Conservation (phyloP, 2,888 invertebrate species). For the Spilarctia lutea region DNA sequence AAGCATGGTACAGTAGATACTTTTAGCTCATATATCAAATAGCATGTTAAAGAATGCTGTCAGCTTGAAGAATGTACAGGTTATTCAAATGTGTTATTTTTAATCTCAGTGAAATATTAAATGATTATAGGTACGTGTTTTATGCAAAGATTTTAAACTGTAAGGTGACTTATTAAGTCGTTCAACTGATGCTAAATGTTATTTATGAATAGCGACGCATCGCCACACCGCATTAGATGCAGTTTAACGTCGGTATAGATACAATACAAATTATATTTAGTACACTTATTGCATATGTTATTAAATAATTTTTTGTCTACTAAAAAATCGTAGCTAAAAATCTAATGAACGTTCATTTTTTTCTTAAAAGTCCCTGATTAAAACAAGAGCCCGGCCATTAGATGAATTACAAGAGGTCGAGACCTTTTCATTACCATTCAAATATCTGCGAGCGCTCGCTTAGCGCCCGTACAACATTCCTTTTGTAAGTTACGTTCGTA, state of each 20-base stretch:
- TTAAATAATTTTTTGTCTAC: no score
- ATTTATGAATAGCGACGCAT: no score
- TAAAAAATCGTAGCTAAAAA: neutral
- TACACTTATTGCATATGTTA: no score
- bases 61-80: neutral
- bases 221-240: no score
- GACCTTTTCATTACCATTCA: slow-evolving; percentile 15
- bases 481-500: slow-evolving; percentile 14
- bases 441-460: neutral
- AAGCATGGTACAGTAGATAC: neutral
- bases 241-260: no score
- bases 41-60: neutral
- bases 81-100: no score
- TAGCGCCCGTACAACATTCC: neutral
- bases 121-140: no score
- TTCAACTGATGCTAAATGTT: no score
- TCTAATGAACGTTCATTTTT: slow-evolving; percentile 1
- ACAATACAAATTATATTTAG: no score
- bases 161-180: no score
- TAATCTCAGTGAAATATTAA: no score
- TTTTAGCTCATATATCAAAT: neutral
- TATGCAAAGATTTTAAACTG: no score
- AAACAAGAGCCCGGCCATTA: neutral
- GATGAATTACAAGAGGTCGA: slow-evolving; percentile 8
- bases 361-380: neutral